phyloP scores from a whole-genome alignment of 2,888 invertebrate species.

The Nymphalis urticae region DNA sequence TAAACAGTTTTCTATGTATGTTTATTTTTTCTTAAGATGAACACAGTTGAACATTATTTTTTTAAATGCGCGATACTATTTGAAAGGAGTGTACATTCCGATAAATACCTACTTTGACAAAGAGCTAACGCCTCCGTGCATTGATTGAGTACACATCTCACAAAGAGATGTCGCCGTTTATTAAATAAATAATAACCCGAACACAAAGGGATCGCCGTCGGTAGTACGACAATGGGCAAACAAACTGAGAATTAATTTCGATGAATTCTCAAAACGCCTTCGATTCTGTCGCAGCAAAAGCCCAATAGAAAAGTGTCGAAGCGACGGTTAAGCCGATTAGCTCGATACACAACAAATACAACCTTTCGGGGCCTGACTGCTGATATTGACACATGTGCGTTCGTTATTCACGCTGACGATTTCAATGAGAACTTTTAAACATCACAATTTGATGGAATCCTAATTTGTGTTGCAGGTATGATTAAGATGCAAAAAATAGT shows the following conservation, averaged over 20 bases:
- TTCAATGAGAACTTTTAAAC: conserved; percentile 44
- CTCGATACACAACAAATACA: conserved; percentile 72
- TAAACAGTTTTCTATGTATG: background rate
- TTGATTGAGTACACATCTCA: conserved; percentile 62
- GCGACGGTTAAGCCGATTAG: conserved; percentile 76
- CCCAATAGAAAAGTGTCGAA: conserved; percentile 59
- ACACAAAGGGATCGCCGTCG: conserved; percentile 62
- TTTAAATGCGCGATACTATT: conserved; percentile 25
- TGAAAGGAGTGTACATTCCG: conserved; percentile 40
- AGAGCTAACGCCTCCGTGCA: conserved; percentile 56
- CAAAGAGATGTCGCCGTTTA: conserved; percentile 70
- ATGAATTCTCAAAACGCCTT: conserved; percentile 77
- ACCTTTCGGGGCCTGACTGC: conserved; percentile 52
- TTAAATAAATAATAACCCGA: conserved; percentile 77
- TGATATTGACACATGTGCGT: conserved; percentile 61
- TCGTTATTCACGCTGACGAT: conserved; percentile 51
- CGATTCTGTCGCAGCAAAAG: conserved; percentile 61
- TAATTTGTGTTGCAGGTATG: background rate
- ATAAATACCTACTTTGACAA: conserved; percentile 46
- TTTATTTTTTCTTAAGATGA: conserved; percentile 24
- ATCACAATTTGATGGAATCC: conserved; percentile 20
- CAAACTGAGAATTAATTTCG: conserved; percentile 79
- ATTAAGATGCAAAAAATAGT: too few species aligned
- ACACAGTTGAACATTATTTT: conserved; percentile 23
- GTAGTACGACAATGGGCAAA: conserved; percentile 74